Evolutionary conservation across 2,113 vertebrate genomes (phyloP).

Genomic region (Megaceryle torquata): DNA sequence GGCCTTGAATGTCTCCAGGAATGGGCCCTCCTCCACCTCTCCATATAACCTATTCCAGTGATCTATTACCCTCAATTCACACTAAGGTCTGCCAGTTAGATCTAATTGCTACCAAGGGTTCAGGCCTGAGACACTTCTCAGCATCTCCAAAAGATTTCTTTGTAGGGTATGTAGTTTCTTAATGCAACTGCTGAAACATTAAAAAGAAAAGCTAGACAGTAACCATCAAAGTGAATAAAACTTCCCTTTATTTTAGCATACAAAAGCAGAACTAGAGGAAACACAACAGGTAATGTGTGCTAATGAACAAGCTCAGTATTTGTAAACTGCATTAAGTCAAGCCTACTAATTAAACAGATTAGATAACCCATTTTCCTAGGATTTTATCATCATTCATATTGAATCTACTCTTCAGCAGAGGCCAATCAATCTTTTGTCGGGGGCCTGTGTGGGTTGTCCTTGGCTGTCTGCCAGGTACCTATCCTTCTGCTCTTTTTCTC

Average conservation of each 20-base stretch:
- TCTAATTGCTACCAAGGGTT: background rate
- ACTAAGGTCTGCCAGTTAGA: background rate
- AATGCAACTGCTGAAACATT: background rate
- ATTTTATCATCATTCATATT: background rate
- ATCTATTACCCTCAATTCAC: background rate
- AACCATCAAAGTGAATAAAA: background rate
- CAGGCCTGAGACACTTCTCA: background rate
- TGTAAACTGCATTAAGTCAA: background rate
- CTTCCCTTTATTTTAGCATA: background rate
- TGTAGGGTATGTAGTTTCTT: background rate
- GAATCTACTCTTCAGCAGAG: background rate
- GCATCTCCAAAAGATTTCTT: background rate
- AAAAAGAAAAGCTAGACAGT: background rate
- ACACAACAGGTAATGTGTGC: background rate
- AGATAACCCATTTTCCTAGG: background rate
- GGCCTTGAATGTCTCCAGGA: too few species aligned
- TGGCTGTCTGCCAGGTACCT: background rate
- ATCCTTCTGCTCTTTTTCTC: background rate
- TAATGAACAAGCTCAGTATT: background rate
- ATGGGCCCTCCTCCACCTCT: too few species aligned
- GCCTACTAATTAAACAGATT: background rate
- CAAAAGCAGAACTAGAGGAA: background rate
- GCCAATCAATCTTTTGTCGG: background rate
- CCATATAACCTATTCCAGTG: too few species aligned
- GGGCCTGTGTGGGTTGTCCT: background rate